Base-by-base conservation (phyloP, 1,140 invertebrate species). In the Palaemon carinicauda region DNA sequence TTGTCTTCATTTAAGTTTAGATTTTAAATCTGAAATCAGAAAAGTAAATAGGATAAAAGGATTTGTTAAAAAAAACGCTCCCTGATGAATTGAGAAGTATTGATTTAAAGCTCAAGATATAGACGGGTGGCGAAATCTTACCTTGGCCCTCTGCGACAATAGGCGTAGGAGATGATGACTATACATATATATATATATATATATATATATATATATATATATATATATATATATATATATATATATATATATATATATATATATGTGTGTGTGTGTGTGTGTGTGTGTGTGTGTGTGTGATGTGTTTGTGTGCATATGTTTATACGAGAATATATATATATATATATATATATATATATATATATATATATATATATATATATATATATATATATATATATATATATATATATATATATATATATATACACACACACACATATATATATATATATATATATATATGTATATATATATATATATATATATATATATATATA, bases 161-260 rank as follows among this genome's bases (percentile, higher is more conserved):
- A n/a, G n/a, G n/a, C n/a, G n/a, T n/a, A n/a, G n/a, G n/a, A n/a
- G n/a, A n/a, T n/a, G n/a, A n/a, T n/a, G n/a, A n/a, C 3, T 41
- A 41, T 41, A 41, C 5, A 19, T n/a, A 12, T n/a, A 65, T n/a
- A 65, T n/a, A 65, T n/a, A 65, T n/a, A 65, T n/a, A 65, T n/a
- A 65, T n/a, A 65, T n/a, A 65, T n/a, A 65, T n/a, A 65, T 65
- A 65, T 65, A n/a, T 65, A 65, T 65, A 65, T 65, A 65, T 65
- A 65, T 65, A 65, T 65, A 65, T 65, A 65, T 65, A 65, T 56
- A 56, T 56, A 56, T 56, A 56, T 56, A 56, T 56, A 56, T 12
- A 56, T 56, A 56, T 12, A 56, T 56, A 56, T 24, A n/a, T n/a
- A 4, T n/a, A n/a, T 19, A 56, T 56, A 56, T 56, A 56, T 56